Evolutionary conservation across 2,888 invertebrate species (phyloP).

Genomic region (Pterostichus niger): DNA sequence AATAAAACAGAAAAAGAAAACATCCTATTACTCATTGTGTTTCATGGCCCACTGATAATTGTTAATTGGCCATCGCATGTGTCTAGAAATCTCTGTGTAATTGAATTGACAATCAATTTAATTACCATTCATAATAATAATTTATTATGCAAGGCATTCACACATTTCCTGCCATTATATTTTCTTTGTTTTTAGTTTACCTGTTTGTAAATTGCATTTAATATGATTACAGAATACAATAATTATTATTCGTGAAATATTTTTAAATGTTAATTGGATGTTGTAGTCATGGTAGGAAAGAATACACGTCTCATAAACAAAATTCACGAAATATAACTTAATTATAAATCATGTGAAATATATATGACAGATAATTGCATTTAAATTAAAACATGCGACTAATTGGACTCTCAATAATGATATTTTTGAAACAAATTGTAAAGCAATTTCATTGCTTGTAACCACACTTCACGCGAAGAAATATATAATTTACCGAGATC

Average conservation of each 20-base stretch:
- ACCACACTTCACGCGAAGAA: no score
- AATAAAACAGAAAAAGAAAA: neutral
- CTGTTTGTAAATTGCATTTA: neutral
- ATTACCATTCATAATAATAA: constrained; percentile 32
- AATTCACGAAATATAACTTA: no score
- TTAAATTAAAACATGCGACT: no score
- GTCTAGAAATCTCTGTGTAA: neutral
- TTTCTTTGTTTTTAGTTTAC: constrained; percentile 18
- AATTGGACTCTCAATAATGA: no score
- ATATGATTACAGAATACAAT: constrained; percentile 1
- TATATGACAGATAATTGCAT: no score
- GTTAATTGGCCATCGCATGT: constrained; percentile 6
- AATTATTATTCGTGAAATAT: neutral
- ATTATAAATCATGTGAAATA: no score
- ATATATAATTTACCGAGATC: no score
- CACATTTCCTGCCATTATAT: constrained; percentile 32
- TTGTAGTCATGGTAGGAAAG: no score
- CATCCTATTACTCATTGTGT: constrained; percentile 6
- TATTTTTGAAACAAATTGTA: no score
- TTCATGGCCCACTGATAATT: constrained; percentile 9
- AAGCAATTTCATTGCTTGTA: no score
- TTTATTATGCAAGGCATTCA: constrained; percentile 14
- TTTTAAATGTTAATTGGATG: neutral
- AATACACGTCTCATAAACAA: no score
- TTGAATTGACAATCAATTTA: constrained; percentile 7